Evolutionary conservation across 2,797 vertebrate genomes (phyloP).

Genomic region (Falco novaeseelandiae): DNA sequence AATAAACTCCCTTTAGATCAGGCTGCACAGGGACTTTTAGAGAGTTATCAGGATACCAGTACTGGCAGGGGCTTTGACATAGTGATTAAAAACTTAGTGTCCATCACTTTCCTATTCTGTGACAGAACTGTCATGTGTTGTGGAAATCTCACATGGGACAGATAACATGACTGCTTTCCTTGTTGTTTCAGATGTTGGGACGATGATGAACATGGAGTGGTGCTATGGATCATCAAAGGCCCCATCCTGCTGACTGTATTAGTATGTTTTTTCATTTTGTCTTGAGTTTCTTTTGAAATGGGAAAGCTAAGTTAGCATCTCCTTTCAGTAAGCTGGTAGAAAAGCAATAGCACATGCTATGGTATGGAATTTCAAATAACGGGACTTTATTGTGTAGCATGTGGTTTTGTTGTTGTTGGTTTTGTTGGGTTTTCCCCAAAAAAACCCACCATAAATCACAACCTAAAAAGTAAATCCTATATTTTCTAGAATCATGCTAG

Average conservation of each 20-base stretch:
- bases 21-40: background rate
- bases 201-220: constrained; percentile 85
- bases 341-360: background rate
- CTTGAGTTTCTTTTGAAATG: background rate
- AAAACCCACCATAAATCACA: background rate
- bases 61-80: background rate
- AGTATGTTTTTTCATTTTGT: constrained; percentile 74
- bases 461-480: background rate
- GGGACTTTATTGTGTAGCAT: background rate
- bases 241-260: constrained; percentile 88
- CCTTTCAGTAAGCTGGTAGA: background rate
- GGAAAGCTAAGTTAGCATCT: background rate
- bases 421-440: background rate
- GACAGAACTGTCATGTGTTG: background rate
- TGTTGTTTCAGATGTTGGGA: constrained; percentile 88
- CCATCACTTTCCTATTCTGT: background rate
- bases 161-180: background rate
- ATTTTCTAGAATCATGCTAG: background rate
- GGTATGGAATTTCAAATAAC: background rate
- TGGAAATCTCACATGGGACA: background rate
- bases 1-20: background rate
- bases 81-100: background rate
- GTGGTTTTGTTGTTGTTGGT: background rate
- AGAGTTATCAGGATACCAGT: background rate
- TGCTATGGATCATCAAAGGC: constrained; percentile 92